Evolutionary conservation across 2,888 invertebrate species (phyloP).

Genomic region (Eurytoma californica): DNA sequence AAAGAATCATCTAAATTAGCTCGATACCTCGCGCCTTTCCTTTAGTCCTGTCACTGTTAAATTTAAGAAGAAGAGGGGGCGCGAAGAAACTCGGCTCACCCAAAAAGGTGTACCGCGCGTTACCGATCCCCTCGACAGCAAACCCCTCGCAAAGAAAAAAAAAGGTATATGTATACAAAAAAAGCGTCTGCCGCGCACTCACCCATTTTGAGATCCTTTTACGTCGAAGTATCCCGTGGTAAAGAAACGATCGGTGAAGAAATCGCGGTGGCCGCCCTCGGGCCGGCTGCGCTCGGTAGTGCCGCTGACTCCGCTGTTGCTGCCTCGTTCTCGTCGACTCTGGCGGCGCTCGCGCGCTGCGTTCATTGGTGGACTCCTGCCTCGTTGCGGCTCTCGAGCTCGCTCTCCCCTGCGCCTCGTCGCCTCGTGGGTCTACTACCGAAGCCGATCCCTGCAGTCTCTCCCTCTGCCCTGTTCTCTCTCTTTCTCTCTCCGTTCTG

Average conservation of each 20-base stretch:
- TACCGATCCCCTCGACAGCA: too few species aligned
- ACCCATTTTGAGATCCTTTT: slow-evolving; percentile 54
- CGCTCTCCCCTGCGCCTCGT: slow-evolving; percentile 1
- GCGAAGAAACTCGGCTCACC: too few species aligned
- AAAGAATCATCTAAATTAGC: too few species aligned
- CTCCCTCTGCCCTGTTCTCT: slow-evolving; percentile 10
- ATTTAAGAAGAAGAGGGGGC: too few species aligned
- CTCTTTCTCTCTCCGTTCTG: neutral
- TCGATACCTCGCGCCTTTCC: too few species aligned
- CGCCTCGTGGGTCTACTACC: neutral
- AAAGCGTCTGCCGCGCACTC: neutral
- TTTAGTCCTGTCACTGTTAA: too few species aligned
- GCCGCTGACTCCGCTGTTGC: neutral
- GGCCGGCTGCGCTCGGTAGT: neutral
- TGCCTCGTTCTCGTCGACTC: slow-evolving; percentile 37
- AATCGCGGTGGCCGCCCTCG: neutral
- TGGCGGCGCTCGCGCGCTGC: slow-evolving; percentile 42
- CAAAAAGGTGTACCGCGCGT: too few species aligned
- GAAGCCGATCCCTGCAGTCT: neutral
- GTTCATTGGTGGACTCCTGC: slow-evolving; percentile 45
- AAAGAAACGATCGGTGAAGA: slow-evolving; percentile 42
- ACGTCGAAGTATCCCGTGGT: slow-evolving; percentile 51
- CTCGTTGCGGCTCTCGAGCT: too few species aligned
- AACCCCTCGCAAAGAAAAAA: neutral
- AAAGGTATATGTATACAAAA: neutral